Evolutionary conservation across 2,113 vertebrate genomes (phyloP), one percentile per base, ranked within the genome.

Genomic region (Proterorhinus semilunaris): DNA sequence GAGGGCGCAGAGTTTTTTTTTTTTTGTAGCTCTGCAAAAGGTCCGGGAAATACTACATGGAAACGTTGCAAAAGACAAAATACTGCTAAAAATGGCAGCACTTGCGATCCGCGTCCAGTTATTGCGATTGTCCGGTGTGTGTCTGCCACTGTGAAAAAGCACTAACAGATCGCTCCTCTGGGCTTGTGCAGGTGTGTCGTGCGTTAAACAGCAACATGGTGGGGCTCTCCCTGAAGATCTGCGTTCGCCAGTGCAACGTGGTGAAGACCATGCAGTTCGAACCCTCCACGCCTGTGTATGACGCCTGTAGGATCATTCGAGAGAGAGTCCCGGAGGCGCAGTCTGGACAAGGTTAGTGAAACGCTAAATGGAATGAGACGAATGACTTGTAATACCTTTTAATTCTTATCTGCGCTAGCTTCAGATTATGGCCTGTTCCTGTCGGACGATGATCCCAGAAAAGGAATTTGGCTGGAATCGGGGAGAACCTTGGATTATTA

Each of bases 181-280:
- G 9, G 27, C 66, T 6, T 86, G 63, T 78, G 27, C 76, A 91
- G 87, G 87, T 87, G 85, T 82, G 78, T 82, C 76, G 44, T 76
- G 80, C 27, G 83, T 78, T 76, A 61, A 80, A 66, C 27, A 74
- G 69, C 87, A 95, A 89, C 75, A 99, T 99, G 97, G 97, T 99
- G 83, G 97, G 97, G 71, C 90, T 99, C 44, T 99, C 98, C 2
- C 83, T 99, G 57, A 99, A 99, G 94, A 99, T 99, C 71, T 99
- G 98, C n/a, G 94, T 99, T 16, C 97, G 97, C 47, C 98, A 99
- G 50, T 98, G 98, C 92, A 99, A 99, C 4, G 98, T 99, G 65
- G 96, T 99, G 84, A 99, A 99, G 92, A 99, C 98, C 0, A 99
- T 99, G 97, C 98, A 99, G 83, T 99, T 99, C 58, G 97, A 98